phyloP scores from a whole-genome alignment of 2,113 vertebrate species.

The Eolophus roseicapilla region DNA sequence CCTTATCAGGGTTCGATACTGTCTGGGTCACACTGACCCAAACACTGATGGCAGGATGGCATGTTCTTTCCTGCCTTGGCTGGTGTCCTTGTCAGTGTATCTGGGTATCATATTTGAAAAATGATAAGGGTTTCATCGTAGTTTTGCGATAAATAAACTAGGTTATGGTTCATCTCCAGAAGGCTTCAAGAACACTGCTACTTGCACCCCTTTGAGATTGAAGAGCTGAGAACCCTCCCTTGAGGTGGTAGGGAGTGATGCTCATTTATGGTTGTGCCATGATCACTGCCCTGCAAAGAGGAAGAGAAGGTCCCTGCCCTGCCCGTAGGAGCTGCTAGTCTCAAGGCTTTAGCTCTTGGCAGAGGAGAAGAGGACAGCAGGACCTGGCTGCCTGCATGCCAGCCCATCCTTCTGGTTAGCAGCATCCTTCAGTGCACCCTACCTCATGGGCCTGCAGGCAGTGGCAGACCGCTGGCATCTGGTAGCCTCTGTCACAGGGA shows the following conservation, averaged over 20 bases:
- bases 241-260: rapidly evolving
- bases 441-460: not conserved
- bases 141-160: conserved; percentile 27
- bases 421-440: not conserved
- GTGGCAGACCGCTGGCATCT: not conserved
- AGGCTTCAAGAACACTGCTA: not conserved
- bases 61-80: conserved; percentile 1
- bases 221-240: not conserved
- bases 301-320: not conserved
- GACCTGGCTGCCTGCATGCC: not conserved
- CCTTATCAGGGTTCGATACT: conserved; percentile 4
- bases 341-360: not conserved
- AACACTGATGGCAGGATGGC: not conserved
- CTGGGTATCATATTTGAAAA: conserved; percentile 31
- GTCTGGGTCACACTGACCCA: conserved; percentile 15
- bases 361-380: not conserved
- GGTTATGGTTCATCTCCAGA: not conserved
- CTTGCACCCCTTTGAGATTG: not conserved
- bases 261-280: not conserved
- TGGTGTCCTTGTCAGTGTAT: conserved; percentile 40
- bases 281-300: not conserved
- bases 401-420: not conserved
- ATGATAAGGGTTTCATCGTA: conserved; percentile 30
- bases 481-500: not conserved
- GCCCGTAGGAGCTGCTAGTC: not conserved